Base-by-base conservation (phyloP, 2,797 vertebrate species). In the Karalla daura region DNA sequence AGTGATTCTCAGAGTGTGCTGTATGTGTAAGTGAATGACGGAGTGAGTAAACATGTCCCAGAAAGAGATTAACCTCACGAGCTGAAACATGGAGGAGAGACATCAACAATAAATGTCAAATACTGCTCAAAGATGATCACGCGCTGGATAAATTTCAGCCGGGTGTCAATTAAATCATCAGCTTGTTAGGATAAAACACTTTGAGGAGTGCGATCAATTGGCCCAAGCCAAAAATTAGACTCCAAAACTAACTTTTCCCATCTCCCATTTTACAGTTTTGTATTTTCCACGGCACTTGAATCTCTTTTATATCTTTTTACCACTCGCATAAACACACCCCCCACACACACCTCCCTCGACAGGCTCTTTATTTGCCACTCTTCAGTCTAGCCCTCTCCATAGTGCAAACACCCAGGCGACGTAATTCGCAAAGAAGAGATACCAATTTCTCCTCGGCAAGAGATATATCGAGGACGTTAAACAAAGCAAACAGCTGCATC, bases 401-500 rank as follows among this genome's bases (percentile, higher is more conserved):
- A 86, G 89, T 79, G 86, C 88, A 93, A 92, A 91, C 90, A 90
- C 60, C 51, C 61, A 1, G 36, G 68, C 80, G 86, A 85, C 83
- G 82, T 89, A 72, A 91, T 89, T 90, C 86, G 87, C 79, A 83
- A 67, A 83, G 69, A 91, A 87, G 81, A 88, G 86, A 93, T 89
- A 90, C 76, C 89, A 90, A 93, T 92, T 90, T 90, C 88, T 82
- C 77, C 86, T 59, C 84, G 41, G 87, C 86, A 85, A 90, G 85
- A 88, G 72, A 89, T 86, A 90, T 90, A 90, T 87, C 88, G 84
- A 74, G 79, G 75, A 89, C 68, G 86, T 93, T 92, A 92, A 93
- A 93, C 91, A 93, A 93, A 92, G 91, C 89, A 93, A 91, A 92
- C 88, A 91, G 78, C 83, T 75, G 87, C 88, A 86, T 90, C 63